Conservation (phyloP, 2,113 vertebrate species). For the Tamias sibiricus region DNA sequence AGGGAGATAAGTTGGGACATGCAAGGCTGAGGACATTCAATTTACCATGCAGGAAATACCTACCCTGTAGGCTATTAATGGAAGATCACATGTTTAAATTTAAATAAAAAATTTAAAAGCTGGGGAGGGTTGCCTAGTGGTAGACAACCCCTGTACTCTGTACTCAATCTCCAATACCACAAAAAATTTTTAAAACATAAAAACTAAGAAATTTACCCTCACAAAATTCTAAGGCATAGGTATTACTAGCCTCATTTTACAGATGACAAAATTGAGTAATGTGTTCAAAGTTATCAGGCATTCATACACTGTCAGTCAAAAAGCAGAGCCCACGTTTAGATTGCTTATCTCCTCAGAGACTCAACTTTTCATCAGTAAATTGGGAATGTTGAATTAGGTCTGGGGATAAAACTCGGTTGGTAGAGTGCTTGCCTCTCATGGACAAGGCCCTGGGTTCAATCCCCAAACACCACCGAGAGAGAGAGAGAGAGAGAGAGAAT, state of each 20-base stretch:
- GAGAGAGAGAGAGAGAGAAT: neutral
- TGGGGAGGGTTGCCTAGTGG: too few species aligned
- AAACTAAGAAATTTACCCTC: neutral
- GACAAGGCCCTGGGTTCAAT: too few species aligned
- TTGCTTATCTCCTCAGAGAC: neutral
- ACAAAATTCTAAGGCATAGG: neutral
- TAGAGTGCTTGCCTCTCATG: too few species aligned
- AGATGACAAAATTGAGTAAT: neutral
- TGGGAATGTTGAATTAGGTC: neutral
- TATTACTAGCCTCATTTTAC: neutral
- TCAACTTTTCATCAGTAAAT: constrained; percentile 2
- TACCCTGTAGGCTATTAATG: neutral
- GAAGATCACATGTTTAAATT: too few species aligned
- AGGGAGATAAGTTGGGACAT: neutral
- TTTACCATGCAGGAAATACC: neutral
- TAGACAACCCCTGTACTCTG: too few species aligned
- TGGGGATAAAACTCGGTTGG: too few species aligned
- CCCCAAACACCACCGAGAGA: too few species aligned
- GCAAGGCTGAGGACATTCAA: neutral
- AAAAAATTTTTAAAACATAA: too few species aligned
- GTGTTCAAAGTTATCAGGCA: neutral
- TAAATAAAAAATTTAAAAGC: too few species aligned
- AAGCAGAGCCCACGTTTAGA: neutral
- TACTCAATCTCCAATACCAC: too few species aligned
- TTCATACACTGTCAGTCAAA: neutral